These are phyloP conservation scores for Vanessa atalanta DNA, from an alignment of 1,140 invertebrate genomes.

Conservation along the genomic window DNA sequence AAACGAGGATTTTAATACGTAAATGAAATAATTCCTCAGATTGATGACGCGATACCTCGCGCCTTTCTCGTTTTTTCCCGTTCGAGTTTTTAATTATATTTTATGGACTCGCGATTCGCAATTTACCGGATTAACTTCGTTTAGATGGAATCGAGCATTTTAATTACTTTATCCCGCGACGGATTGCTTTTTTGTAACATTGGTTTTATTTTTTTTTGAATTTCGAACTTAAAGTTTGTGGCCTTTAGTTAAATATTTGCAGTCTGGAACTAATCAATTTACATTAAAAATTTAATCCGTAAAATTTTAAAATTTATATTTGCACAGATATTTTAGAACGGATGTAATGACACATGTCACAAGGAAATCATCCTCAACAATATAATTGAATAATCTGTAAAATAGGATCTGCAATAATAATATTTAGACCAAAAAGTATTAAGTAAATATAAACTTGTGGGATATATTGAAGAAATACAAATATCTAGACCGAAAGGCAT, in stretches of 20 bases:
- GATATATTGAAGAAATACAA: too few relatives aligned
- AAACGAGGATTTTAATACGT: conserved; percentile 78
- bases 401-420: too few relatives aligned
- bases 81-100: conserved; percentile 79
- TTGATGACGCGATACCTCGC: conserved; percentile 75
- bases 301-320: too few relatives aligned
- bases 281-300: too few relatives aligned
- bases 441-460: too few relatives aligned
- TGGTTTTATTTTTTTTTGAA: neutral
- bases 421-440: too few relatives aligned
- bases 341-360: too few relatives aligned
- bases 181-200: conserved; percentile 34
- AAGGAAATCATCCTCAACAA: too few relatives aligned
- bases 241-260: neutral
- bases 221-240: neutral
- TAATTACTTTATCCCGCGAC: conserved; percentile 53
- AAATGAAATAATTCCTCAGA: conserved; percentile 80
- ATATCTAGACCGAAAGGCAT: too few relatives aligned
- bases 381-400: too few relatives aligned
- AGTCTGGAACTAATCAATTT: too few relatives aligned
- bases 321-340: too few relatives aligned
- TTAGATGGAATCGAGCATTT: conserved; percentile 59
- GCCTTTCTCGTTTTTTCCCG: conserved; percentile 61
- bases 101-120: conserved; percentile 77
- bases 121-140: conserved; percentile 76